Base-by-base conservation (phyloP, 2,797 vertebrate genomes). In the Silurus lanzhouensis region DNA sequence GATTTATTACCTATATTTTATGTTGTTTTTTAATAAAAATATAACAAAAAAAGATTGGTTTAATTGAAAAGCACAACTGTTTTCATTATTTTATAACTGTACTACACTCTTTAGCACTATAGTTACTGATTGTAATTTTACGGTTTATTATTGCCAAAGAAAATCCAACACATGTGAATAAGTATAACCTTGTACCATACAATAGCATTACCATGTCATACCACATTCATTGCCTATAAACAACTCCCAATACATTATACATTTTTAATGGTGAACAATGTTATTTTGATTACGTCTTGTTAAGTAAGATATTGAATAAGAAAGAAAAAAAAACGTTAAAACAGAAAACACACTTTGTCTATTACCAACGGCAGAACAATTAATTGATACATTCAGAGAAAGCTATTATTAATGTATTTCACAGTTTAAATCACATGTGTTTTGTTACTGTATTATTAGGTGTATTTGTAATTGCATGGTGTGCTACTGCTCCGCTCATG, bases 401-500 rank as follows among this genome's bases (percentile, higher is more conserved):
- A 57, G 9, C 19, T 58, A 82, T 58, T 70, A 70, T 38, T 58
- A 58, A 44, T 58, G 22, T 44, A 15, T 22, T 82, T 70, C 67
- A 31, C 48, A 6, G 25, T 52, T 82, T 55, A 15, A 82, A 44
- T 58, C 27, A 58, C 10, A 1, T 9, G 22, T 46, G 38, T n/a
- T 46, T 58, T 64, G 60, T 79, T 64, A 17, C 58, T 75, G 14
- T 48, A 44, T 60, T 60, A 70, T 66, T 58, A 70, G 31, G 5
- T 1, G 27, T 68, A 68, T 57, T 85, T 57, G 60, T 80, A 64
- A 80, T 64, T 85, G 44, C 74, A 38, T 71, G 61, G 46, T 74
- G 6, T 74, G 38, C 68, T 63, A n/a, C 64, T 81, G 61, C 63
- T 75, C 3, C 19, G 48, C 52, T 83, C 48, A 74, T 57, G 64